Evolutionary conservation across 2,113 vertebrate species (phyloP).

Genomic region (Eupsittula cactorum): DNA sequence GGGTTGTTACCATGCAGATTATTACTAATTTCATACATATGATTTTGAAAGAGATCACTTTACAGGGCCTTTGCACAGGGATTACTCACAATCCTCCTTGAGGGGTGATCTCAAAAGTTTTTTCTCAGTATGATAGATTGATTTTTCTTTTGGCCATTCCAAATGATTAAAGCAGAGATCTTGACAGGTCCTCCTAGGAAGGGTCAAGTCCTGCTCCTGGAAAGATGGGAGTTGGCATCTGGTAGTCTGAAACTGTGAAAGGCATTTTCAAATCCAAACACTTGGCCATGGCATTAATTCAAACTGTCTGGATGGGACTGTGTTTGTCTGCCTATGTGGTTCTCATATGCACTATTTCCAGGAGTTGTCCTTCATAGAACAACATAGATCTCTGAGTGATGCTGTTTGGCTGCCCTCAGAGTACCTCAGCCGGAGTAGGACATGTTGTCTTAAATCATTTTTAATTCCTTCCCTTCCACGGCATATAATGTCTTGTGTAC

Average conservation of each 20-base stretch:
- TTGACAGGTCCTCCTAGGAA: constrained; percentile 43
- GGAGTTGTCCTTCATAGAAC: constrained; percentile 4
- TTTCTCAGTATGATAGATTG: constrained; percentile 59
- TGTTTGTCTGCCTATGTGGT: neutral
- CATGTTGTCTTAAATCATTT: neutral
- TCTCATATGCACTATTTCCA: neutral
- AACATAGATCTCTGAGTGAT: neutral
- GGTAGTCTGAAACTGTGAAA: constrained; percentile 24
- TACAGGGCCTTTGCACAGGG: constrained; percentile 72
- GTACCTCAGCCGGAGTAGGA: neutral
- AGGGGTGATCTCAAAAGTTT: constrained; percentile 70
- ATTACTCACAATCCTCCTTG: constrained; percentile 68
- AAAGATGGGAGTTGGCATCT: constrained; percentile 50
- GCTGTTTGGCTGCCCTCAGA: neutral
- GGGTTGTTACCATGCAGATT: constrained; percentile 73
- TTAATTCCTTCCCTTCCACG: neutral
- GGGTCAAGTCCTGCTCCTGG: constrained; percentile 41
- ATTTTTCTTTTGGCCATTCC: constrained; percentile 53
- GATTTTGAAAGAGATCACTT: constrained; percentile 75
- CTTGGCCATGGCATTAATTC: constrained; percentile 31
- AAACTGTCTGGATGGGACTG: constrained; percentile 15
- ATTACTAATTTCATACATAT: constrained; percentile 75
- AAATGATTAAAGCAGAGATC: constrained; percentile 48
- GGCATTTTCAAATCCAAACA: constrained; percentile 35
- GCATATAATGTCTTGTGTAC: neutral